A percentile compares a stretch with the other conserved stretches of the same genome.
Conservation (phyloP, 2,888 invertebrate genomes). For the Philonicus albiceps region DNA sequence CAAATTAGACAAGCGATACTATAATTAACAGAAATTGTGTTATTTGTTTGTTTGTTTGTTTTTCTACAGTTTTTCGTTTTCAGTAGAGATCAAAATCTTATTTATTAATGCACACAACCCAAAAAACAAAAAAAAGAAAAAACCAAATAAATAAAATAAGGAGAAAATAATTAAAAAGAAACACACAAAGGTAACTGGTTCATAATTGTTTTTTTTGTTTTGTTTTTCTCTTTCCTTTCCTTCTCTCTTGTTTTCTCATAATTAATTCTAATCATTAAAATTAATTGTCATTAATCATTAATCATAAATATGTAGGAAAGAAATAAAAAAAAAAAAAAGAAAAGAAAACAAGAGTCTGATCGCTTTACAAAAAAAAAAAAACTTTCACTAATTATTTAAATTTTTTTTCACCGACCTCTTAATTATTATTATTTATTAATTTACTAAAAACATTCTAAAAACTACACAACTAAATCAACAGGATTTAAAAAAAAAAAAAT, state of each 20-base stretch:
- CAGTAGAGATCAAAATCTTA: constrained; percentile 21
- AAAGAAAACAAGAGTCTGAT: not conserved
- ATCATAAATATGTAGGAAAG: not conserved
- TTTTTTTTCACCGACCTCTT: no score
- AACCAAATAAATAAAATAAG: no score
- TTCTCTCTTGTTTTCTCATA: no score
- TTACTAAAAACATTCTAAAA: no score
- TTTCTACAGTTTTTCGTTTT: not conserved
- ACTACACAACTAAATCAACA: no score
- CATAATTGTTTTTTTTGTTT: no score
- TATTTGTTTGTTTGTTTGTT: no score
- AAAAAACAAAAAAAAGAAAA: no score
- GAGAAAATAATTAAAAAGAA: not conserved
- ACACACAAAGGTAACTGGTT: not conserved
- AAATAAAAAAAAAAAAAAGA: not conserved
- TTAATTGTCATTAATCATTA: not conserved
- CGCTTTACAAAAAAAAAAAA: not conserved
- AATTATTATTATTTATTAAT: no score
- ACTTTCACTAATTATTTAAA: no score
- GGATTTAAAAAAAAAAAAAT: no score
- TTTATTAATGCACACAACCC: constrained; percentile 15
- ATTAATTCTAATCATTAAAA: not conserved
- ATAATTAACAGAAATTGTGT: not conserved
- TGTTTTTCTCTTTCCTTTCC: no score
- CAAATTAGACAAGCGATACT: not conserved